phyloP scores from a whole-genome alignment of 2,888 invertebrate species.

The Polyommatus iphigenia region DNA sequence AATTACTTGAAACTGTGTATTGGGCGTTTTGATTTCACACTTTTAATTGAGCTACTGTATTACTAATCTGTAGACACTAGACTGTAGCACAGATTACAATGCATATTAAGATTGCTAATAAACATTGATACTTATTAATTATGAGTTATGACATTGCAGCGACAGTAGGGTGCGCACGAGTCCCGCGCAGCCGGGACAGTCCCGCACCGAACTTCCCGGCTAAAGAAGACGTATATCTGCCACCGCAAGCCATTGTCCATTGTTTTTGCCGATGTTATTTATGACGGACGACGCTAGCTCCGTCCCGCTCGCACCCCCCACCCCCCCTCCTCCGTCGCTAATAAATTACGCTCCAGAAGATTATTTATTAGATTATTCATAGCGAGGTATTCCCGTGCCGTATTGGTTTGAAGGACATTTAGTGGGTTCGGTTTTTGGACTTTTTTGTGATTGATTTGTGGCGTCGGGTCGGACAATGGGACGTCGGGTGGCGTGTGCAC shows the following conservation, averaged over 20 bases:
- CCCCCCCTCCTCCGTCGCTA: slow-evolving; percentile 70
- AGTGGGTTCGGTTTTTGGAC: slow-evolving; percentile 50
- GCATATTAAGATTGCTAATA: background rate
- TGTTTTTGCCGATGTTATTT: slow-evolving; percentile 79
- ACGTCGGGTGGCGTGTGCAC: slow-evolving; percentile 40
- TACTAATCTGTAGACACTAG: too few relatives aligned
- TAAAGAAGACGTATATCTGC: slow-evolving; percentile 79
- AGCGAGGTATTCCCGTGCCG: slow-evolving; percentile 65
- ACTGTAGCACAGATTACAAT: background rate
- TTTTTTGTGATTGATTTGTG: slow-evolving; percentile 71
- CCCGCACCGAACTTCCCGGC: slow-evolving; percentile 46
- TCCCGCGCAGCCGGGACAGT: slow-evolving; percentile 43
- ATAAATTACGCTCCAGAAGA: slow-evolving; percentile 77
- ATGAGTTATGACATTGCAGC: background rate
- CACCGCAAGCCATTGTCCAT: slow-evolving; percentile 78
- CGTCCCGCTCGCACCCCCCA: slow-evolving; percentile 55
- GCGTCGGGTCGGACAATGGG: slow-evolving; percentile 48
- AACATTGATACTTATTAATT: background rate
- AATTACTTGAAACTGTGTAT: too few relatives aligned
- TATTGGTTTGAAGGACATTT: slow-evolving; percentile 73
- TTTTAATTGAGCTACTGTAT: too few relatives aligned
- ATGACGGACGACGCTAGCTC: slow-evolving; percentile 68
- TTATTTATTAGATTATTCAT: slow-evolving; percentile 80
- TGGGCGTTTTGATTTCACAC: too few relatives aligned
- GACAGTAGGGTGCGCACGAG: slow-evolving; percentile 52